Conservation (phyloP, 1,140 invertebrate species). For the Pararge aegeria region DNA sequence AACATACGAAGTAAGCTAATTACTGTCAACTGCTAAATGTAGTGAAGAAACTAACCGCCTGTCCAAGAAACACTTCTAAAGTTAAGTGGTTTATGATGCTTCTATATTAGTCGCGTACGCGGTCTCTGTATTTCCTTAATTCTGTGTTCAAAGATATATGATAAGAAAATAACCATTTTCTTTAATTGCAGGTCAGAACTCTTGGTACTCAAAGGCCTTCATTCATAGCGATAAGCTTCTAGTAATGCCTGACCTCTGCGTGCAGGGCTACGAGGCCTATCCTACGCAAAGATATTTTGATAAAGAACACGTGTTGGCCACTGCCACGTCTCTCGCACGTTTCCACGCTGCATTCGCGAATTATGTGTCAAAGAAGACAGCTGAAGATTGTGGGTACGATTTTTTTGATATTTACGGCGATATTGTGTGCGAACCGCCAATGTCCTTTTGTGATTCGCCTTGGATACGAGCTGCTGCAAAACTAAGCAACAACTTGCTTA, state of each 20-base stretch:
- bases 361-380: constrained; percentile 40
- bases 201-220: constrained; percentile 46
- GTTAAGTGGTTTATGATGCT: no score
- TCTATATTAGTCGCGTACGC: no score
- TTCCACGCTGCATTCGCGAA: constrained; percentile 59
- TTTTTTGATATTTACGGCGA: constrained; percentile 35
- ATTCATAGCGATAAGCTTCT: constrained; percentile 48
- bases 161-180: background rate
- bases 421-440: constrained; percentile 37
- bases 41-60: no score
- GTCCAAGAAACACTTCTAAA: no score
- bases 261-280: constrained; percentile 42
- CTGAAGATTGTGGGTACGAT: constrained; percentile 21
- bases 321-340: constrained; percentile 41
- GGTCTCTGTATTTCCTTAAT: no score
- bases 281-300: constrained; percentile 39
- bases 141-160: no score
- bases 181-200: constrained; percentile 39
- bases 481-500: constrained; percentile 44
- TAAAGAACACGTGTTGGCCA: constrained; percentile 38
- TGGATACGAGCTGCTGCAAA: constrained; percentile 51
- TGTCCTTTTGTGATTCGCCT: constrained; percentile 39
- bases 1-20: no score
- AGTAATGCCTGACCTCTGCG: constrained; percentile 51
- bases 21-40: no score